Evolutionary conservation across 2,888 invertebrate genomes (phyloP).

Genomic region (Acronicta leporina): DNA sequence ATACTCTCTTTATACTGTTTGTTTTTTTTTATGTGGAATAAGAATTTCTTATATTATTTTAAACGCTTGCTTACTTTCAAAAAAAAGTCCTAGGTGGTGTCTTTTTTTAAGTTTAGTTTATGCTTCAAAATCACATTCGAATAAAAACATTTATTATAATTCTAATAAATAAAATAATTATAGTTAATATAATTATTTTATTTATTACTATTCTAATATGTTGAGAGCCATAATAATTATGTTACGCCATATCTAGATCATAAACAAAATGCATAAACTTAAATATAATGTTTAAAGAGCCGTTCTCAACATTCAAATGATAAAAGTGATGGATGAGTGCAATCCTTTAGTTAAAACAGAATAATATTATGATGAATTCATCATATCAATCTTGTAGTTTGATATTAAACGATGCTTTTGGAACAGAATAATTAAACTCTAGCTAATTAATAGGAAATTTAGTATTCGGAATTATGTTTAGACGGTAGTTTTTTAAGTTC

Average conservation of each 20-base stretch:
- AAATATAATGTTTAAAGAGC: constrained; percentile 14
- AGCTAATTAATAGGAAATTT: constrained; percentile 5
- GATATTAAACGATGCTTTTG: constrained; percentile 29
- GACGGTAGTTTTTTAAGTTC: not conserved
- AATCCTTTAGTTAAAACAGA: constrained; percentile 28
- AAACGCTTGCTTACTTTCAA: no score
- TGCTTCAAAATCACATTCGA: no score
- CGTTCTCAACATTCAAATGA: constrained; percentile 27
- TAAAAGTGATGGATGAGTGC: constrained; percentile 30
- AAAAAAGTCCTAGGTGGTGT: no score
- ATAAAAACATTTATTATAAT: no score
- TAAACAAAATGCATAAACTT: not conserved
- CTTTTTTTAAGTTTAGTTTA: no score
- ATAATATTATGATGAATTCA: constrained; percentile 38
- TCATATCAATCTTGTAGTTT: constrained; percentile 42
- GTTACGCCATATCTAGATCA: not conserved
- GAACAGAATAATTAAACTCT: constrained; percentile 11
- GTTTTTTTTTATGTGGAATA: not conserved
- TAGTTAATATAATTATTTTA: no score
- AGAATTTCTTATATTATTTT: no score
- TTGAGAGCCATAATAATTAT: not conserved
- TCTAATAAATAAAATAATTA: no score
- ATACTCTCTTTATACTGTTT: not conserved
- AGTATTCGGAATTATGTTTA: constrained; percentile 22
- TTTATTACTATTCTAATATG: no score